phyloP scores from a whole-genome alignment of 2,113 vertebrate species.

The Petroica traversi region DNA sequence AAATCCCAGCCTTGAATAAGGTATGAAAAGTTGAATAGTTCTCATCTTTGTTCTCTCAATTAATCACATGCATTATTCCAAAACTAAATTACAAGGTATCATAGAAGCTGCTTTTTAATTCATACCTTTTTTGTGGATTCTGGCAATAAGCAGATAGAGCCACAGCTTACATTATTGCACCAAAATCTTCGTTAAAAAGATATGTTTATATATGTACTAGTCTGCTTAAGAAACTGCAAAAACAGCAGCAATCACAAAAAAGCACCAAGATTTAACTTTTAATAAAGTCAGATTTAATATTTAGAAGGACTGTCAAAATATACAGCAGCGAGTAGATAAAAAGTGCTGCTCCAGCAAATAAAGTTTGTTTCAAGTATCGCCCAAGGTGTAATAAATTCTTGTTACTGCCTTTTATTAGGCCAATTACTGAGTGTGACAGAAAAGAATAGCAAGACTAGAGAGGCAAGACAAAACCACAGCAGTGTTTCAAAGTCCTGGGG shows the following conservation, averaged over 20 bases:
- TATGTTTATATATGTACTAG: conserved; percentile 3
- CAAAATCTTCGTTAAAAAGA: conserved; percentile 22
- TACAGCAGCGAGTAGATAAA: conserved; percentile 50
- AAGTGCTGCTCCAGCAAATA: conserved; percentile 77
- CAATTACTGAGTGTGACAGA: conserved; percentile 65
- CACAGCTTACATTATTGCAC: conserved; percentile 42
- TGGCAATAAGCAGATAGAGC: conserved; percentile 33
- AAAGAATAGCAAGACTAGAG: conserved; percentile 23
- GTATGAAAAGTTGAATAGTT: background rate
- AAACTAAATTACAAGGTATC: conserved; percentile 42
- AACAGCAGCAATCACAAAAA: conserved; percentile 36
- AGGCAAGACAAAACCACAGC: conserved; percentile 17
- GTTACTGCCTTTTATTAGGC: conserved; percentile 76
- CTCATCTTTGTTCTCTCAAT: background rate
- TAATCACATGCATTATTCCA: conserved; percentile 46
- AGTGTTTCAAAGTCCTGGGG: conserved; percentile 7
- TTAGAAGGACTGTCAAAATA: conserved; percentile 72
- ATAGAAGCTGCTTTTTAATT: conserved; percentile 47
- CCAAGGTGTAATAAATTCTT: conserved; percentile 76
- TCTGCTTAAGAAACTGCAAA: conserved; percentile 32
- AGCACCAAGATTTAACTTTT: conserved; percentile 64
- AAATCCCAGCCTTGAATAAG: background rate
- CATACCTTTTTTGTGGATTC: conserved; percentile 33
- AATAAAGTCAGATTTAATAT: conserved; percentile 71
- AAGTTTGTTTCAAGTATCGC: conserved; percentile 77